phyloP scores from a whole-genome alignment of 2,797 vertebrate species.

The Propithecus deckenii region DNA sequence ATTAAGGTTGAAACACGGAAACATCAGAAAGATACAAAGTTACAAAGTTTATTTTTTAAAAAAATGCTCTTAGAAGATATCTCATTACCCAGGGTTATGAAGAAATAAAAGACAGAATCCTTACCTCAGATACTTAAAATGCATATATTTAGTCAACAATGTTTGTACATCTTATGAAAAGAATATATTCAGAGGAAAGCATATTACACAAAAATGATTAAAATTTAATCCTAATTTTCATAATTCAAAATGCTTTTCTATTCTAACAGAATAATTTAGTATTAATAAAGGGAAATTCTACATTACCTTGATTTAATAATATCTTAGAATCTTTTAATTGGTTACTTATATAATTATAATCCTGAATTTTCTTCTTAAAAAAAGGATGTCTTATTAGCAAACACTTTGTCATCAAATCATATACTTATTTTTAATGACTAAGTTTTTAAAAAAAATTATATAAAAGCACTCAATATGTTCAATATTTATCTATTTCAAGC shows the following conservation, averaged over 20 bases:
- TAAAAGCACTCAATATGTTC: conserved; percentile 36
- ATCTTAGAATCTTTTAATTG: not conserved
- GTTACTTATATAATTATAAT: not conserved
- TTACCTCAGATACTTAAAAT: conserved; percentile 27
- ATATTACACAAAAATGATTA: not conserved
- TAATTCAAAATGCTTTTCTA: conserved; percentile 15
- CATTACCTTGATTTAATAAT: not conserved
- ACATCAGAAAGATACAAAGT: not conserved
- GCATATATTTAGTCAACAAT: not conserved
- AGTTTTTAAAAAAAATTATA: not conserved
- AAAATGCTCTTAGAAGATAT: conserved; percentile 16
- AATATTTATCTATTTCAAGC: conserved; percentile 4
- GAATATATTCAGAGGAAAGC: not conserved
- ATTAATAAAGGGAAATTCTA: not conserved
- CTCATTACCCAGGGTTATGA: not conserved
- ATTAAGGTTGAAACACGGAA: not conserved
- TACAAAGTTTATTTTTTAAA: not conserved
- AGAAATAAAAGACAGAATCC: conserved; percentile 11
- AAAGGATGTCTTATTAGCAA: not conserved
- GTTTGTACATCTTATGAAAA: not conserved
- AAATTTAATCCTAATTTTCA: not conserved
- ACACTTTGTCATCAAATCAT: not conserved
- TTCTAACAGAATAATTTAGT: not conserved
- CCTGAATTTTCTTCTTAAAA: not conserved
- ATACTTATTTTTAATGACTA: not conserved